Evolutionary conservation across 2,888 invertebrate genomes (phyloP), one percentile per base, ranked within the genome.

Genomic region (Cyaniris semiargus): DNA sequence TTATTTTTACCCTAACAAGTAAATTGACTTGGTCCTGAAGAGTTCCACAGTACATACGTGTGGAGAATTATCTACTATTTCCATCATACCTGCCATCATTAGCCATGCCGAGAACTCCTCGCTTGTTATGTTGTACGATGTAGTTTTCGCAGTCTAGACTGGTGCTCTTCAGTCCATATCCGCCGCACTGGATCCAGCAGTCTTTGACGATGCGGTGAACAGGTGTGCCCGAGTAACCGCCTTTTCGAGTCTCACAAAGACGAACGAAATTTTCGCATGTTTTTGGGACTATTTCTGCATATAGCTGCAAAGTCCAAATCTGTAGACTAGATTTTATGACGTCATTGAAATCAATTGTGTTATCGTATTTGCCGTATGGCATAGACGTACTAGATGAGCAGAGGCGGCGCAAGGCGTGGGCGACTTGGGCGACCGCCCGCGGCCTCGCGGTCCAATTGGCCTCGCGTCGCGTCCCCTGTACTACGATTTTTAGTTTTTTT

Each of bases 51-150:
- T 53, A 53, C 53, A 2, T 15, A 38, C 38, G 2, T 10, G 44
- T 44, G 44, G 44, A 18, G 5, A 5, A 18, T 53, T 4, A 48
- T 15, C 48, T 48, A 18, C 18, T 5, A 18, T 53, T 18, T 53
- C 53, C 53, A 53, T 53, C 53, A 80, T 80, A 93, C 93, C 91
- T 94, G 75, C 95, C 96, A 85, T 94, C 93, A 85, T 96, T 96
- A 76, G 96, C 96, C 95, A 96, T 96, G 23, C 96, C 95, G n/a
- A 97, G 87, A 15, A 96, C 95, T 0, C 97, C 97, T 77, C 96
- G 91, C 83, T 94, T 91, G 82, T 96, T 95, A 84, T 96, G 96
- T 1, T 95, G 94, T 34, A 97, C 88, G 18, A 94, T 94, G 85
- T 96, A 97, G 82, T 96, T 96, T 87, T 97, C 97, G 84, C 96